A percentile compares a stretch with the other conserved stretches of the same genome.
phyloP scores from a whole-genome alignment of 2,797 vertebrate genomes.

The Poeciliopsis paucimaculata region DNA sequence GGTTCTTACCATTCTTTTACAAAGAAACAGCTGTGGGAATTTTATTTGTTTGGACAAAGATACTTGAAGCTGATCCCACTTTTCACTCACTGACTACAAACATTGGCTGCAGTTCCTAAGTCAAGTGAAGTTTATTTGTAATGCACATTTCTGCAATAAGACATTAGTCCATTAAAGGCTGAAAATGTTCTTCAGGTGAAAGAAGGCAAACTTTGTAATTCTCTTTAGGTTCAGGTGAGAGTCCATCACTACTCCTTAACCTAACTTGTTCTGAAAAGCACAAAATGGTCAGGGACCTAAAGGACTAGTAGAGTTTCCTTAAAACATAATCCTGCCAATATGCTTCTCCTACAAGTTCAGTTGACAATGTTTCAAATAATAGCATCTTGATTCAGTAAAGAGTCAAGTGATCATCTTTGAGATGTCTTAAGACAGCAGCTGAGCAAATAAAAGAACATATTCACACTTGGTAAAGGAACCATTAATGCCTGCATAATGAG shows the following conservation, averaged over 20 bases:
- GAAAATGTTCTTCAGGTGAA: too few relatives aligned
- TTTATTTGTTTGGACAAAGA: neutral
- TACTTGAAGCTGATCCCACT: neutral
- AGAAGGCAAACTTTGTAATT: too few relatives aligned
- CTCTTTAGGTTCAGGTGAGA: too few relatives aligned
- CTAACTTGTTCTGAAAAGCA: neutral
- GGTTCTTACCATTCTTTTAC: neutral
- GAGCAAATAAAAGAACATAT: neutral
- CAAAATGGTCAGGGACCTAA: neutral
- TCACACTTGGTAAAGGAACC: neutral
- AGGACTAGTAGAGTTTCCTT: neutral
- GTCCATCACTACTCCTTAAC: too few relatives aligned
- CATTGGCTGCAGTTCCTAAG: neutral
- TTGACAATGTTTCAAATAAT: neutral
- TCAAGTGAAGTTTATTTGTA: neutral
- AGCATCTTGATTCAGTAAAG: neutral
- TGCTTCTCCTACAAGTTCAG: neutral
- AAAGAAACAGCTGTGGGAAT: neutral
- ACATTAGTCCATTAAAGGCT: too few relatives aligned
- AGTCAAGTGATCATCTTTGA: neutral
- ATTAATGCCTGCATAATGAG: neutral
- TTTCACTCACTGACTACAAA: neutral
- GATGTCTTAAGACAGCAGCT: neutral
- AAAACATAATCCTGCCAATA: neutral
- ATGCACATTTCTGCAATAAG: too few relatives aligned